These are phyloP conservation scores for Limonius californicus DNA, from an alignment of 1,140 invertebrate species.

Conservation along the genomic window DNA sequence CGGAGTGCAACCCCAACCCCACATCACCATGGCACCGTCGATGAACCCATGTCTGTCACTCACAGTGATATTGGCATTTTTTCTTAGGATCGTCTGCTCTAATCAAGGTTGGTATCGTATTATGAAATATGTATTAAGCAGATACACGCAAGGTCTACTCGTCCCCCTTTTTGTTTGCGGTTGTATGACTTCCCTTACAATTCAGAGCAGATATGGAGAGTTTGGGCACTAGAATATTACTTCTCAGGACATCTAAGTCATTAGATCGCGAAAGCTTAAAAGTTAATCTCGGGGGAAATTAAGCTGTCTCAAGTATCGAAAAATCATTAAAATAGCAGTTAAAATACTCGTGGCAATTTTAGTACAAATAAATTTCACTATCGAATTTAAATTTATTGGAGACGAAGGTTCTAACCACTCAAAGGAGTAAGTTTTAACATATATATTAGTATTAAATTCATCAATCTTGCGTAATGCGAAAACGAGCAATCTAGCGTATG, in stretches of 20 bases:
- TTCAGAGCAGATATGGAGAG: too few relatives aligned
- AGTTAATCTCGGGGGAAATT: neutral
- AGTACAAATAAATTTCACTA: too few relatives aligned
- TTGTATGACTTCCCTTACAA: neutral
- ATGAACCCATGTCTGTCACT: conserved; percentile 36
- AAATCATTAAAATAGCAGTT: too few relatives aligned
- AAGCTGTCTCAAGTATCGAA: too few relatives aligned
- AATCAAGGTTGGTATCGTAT: conserved; percentile 40
- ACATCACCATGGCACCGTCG: conserved; percentile 35
- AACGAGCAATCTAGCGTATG: too few relatives aligned
- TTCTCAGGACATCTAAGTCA: neutral
- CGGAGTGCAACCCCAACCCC: conserved; percentile 24
- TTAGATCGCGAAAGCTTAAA: too few relatives aligned
- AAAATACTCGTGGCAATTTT: too few relatives aligned
- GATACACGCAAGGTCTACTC: conserved; percentile 17
- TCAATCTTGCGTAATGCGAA: too few relatives aligned
- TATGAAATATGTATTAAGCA: conserved; percentile 32
- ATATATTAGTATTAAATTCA: too few relatives aligned
- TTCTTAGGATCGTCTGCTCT: conserved; percentile 32
- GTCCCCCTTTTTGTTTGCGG: neutral
- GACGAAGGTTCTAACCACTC: too few relatives aligned
- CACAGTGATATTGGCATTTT: conserved; percentile 41
- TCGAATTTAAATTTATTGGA: too few relatives aligned
- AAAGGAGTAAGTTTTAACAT: too few relatives aligned
- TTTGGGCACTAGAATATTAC: neutral